phyloP scores from a whole-genome alignment of 2,888 invertebrate genomes.

The Parthenolecanium corni region DNA sequence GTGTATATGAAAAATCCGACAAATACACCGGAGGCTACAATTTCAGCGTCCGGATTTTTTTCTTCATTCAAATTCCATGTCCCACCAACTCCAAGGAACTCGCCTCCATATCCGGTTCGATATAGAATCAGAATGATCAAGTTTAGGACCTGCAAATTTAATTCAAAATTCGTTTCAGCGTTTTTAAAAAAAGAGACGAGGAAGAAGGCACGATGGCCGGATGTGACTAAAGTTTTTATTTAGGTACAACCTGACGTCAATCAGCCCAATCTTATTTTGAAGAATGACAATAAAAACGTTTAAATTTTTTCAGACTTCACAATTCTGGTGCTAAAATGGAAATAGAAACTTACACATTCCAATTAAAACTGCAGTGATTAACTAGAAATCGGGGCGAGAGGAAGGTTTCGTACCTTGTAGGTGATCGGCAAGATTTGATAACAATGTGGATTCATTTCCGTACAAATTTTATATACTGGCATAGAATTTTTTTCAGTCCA shows the following conservation, averaged over 20 bases:
- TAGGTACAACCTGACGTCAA: neutral
- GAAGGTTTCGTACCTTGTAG: too few species aligned
- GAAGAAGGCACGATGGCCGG: neutral
- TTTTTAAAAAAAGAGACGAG: neutral
- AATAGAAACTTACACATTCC: too few species aligned
- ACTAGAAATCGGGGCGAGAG: too few species aligned
- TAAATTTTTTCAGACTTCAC: too few species aligned
- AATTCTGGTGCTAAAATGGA: too few species aligned
- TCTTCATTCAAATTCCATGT: conserved; percentile 84
- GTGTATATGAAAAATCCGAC: conserved; percentile 80
- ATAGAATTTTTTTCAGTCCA: too few species aligned
- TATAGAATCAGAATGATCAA: conserved; percentile 67
- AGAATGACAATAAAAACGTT: too few species aligned
- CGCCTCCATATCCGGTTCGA: conserved; percentile 68
- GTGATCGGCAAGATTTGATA: too few species aligned
- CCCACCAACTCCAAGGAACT: conserved; percentile 75
- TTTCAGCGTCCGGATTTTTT: conserved; percentile 76
- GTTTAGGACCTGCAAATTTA: conserved; percentile 57
- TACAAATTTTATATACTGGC: too few species aligned
- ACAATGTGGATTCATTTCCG: too few species aligned
- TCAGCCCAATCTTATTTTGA: neutral
- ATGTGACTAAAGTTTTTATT: neutral
- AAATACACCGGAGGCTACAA: conserved; percentile 74
- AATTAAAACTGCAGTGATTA: too few species aligned
- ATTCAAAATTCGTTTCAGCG: neutral